Base-by-base conservation (phyloP, 2,888 invertebrate genomes). In the Pyrocoelia pectoralis region DNA sequence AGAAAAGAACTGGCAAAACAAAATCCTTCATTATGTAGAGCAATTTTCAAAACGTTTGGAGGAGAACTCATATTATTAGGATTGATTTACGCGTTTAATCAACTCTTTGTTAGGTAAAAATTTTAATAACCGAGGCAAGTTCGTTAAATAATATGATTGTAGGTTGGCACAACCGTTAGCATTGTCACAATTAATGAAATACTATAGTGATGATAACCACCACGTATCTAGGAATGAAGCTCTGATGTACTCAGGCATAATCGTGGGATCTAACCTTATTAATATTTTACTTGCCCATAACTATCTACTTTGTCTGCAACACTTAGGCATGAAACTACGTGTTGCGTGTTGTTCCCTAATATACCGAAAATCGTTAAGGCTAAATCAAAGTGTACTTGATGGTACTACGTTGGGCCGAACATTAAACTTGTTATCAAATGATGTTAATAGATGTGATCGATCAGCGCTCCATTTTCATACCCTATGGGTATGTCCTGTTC, bases 401-500 rank as follows among this genome's bases (percentile, higher is more conserved):
- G 90, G 94, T 78, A 95, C 96, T 0, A 92, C 83, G 80, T 93
- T 88, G 72, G 97, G 83, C 79, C 79, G 80, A 70, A 76, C 80
- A 71, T 76, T 81, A 43, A 81, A 81, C 68, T 69, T 80, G 46
- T 67, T 96, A 65, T 94, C 95, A 0, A 95, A 95, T 57, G 96
- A 97, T 80, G 94, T 95, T 0, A 91, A 90, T 70, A 83, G 95
- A 62, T 94, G 95, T 80, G 95, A 96, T 80, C 86, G 90, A 81
- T 89, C 90, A 6, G 85, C 90, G 19, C 83, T 92, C 56, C 92
- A 94, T 77, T 77, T 94, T 13, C 91, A 94, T 77, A 94, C 92
- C 76, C 80, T 95, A 4, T 89, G 93, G 85, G 83, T 93, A 12
- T 92, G 92, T 0, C 95, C 95, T 0, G 77, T 94, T 1, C 90